These are phyloP conservation scores for Sphaeramia orbicularis DNA, from an alignment of 2,797 vertebrate genomes.

Conservation along the genomic window DNA sequence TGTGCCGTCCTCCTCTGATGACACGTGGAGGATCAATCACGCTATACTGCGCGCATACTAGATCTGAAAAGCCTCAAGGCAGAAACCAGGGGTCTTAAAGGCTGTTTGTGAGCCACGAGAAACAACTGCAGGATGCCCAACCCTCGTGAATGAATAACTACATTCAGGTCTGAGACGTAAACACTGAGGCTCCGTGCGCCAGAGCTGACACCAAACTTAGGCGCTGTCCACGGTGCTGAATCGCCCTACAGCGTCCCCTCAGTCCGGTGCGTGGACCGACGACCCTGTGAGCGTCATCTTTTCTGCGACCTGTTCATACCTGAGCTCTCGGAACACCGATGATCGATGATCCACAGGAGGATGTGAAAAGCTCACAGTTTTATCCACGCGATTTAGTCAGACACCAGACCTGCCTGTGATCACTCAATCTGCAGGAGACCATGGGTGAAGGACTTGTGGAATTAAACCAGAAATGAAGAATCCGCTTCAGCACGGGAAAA, in stretches of 20 bases:
- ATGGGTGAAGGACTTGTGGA: conserved; percentile 60
- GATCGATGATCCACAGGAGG: conserved; percentile 21
- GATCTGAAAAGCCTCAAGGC: conserved; percentile 12
- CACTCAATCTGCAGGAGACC: conserved; percentile 14
- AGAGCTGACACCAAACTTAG: conserved; percentile 37
- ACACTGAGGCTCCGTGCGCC: conserved; percentile 1
- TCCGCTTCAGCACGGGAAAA: conserved; percentile 31
- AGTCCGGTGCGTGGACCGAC: conserved; percentile 24
- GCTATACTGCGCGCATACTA: conserved; percentile 26
- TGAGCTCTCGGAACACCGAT: conserved; percentile 28
- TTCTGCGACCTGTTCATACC: conserved; percentile 40
- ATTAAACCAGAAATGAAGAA: conserved; percentile 59
- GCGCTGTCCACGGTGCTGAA: conserved; percentile 74
- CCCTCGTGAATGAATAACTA: conserved; percentile 40
- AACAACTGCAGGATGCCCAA: conserved; percentile 52
- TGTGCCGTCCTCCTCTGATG: conserved; percentile 16
- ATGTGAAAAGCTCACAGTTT: conserved; percentile 12
- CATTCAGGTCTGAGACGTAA: conserved; percentile 2
- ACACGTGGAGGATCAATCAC: conserved; percentile 59
- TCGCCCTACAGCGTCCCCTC: conserved; percentile 26
- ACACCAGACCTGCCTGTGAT: neutral
- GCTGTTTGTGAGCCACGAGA: conserved; percentile 6
- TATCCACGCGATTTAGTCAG: conserved; percentile 15
- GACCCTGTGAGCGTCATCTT: conserved; percentile 30
- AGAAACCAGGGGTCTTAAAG: conserved; percentile 7